Base-by-base conservation (phyloP, 30 jellyfish, hydroid and myxozoan species). In the Chrysaora quinquecirrha region DNA sequence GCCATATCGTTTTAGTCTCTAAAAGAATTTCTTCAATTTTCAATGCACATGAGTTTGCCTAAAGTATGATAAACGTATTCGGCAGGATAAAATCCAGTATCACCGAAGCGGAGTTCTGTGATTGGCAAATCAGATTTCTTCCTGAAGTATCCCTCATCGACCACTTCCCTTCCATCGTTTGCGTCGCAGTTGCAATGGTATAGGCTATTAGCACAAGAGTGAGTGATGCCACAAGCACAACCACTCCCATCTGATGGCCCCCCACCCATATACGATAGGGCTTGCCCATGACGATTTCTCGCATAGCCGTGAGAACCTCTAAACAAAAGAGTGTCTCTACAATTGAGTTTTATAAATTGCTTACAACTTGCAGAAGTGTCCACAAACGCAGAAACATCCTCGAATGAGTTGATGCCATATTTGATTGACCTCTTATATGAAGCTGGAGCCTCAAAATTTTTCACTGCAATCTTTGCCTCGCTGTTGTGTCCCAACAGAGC, bases 171-270 rank as follows among this genome's bases (percentile, higher is more conserved):
- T 3, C 16, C 49, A 24, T 34, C 29, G 48, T 69, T 84, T 21
- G 83, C 64, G 35, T 84, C 95, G 25, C 95, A 84, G 48, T 84
- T 84, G 87, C 95, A 84, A 29, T 3, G 25, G n/a, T 22, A 9
- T 2, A 62, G 21, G 21, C 30, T n/a, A 23, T 29, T 10, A 20
- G 34, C 43, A 75, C 95, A 85, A 11, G 95, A 64, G 1, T 29
- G 25, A 3, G 82, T 66, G 18, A 64, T 54, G 31, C 89, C 95
- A 66, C 95, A 85, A 16, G 87, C 85, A 35, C 95, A 85, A 1
- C 95, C 95, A 47, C 32, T 18, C 11, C 89, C 86, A 23, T 31
- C 21, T 0, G 85, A 20, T 0, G 89, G 80, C 2, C 87, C 95
- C 4, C 92, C 92, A 12, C 95, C 95, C 9, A 54, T 18, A 61